phyloP scores from a whole-genome alignment of 1,140 invertebrate species.

The Condylostylus longicornis region DNA sequence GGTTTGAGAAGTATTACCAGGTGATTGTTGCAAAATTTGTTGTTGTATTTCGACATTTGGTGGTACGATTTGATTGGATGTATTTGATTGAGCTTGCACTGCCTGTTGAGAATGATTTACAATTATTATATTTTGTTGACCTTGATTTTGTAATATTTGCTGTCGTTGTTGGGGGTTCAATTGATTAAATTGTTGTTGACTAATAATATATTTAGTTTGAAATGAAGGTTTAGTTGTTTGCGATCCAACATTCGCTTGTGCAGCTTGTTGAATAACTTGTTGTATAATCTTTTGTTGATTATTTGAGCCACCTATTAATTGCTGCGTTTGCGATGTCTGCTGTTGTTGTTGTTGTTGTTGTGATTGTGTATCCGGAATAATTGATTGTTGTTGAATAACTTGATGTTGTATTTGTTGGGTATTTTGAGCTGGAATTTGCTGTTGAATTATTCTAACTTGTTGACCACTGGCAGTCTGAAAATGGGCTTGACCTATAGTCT shows the following conservation, averaged over 20 bases:
- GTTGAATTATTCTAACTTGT: conserved; percentile 28
- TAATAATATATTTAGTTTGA: conserved; percentile 24
- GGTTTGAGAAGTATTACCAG: too few species aligned
- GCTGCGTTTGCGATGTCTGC: conserved; percentile 8
- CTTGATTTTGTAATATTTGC: conserved; percentile 33
- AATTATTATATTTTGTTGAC: conserved; percentile 27
- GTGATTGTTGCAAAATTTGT: conserved; percentile 36
- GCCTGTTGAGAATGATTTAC: conserved; percentile 30
- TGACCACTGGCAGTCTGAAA: conserved; percentile 17
- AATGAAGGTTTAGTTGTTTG: conserved; percentile 10
- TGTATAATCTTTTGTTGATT: conserved; percentile 12
- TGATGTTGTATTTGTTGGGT: conserved; percentile 9
- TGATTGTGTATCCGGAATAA: conserved; percentile 1
- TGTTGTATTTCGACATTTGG: conserved; percentile 36
- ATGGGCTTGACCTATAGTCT: conserved; percentile 11
- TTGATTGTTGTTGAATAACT: conserved; percentile 6
- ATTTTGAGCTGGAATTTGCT: conserved; percentile 17
- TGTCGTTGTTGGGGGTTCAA: conserved; percentile 39
- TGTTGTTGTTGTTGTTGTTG: conserved; percentile 5
- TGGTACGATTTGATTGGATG: conserved; percentile 32
- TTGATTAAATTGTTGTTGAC: conserved; percentile 40
- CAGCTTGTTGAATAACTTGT: conserved; percentile 5
- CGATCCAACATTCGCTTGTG: not conserved
- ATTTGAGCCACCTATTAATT: too few species aligned
- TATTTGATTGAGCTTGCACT: conserved; percentile 25